A percentile compares a stretch with the other conserved stretches of the same genome.
Conservation (phyloP, 1,140 invertebrate genomes). For the Papilio polytes region DNA sequence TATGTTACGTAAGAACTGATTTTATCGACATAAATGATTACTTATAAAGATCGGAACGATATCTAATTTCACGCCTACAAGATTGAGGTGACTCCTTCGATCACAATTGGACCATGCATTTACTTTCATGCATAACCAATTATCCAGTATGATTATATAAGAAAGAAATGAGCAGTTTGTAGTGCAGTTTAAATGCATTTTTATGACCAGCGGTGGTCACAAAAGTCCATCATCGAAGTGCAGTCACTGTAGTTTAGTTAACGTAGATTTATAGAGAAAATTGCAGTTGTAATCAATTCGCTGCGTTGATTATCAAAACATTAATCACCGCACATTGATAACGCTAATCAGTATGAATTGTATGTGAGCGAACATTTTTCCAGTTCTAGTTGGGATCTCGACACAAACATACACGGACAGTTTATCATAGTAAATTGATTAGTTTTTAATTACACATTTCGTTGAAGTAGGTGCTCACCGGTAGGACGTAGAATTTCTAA, state of each 20-base stretch:
- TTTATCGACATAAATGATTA: background rate
- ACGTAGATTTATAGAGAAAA: conserved; percentile 42
- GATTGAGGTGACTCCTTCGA: conserved; percentile 1
- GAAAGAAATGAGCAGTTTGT: conserved; percentile 10
- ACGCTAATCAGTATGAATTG: conserved; percentile 58
- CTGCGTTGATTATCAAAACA: conserved; percentile 59
- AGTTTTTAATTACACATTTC: conserved; percentile 2
- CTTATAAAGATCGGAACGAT: conserved; percentile 2
- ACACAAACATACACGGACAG: conserved; percentile 20
- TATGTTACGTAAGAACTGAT: background rate
- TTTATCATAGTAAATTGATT: background rate
- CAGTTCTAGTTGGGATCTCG: conserved; percentile 52
- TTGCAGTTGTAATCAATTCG: conserved; percentile 60
- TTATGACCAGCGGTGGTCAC: conserved; percentile 11
- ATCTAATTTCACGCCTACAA: conserved; percentile 22
- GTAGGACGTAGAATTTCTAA: background rate
- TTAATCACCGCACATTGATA: conserved; percentile 67
- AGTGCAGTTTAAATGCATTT: conserved; percentile 20
- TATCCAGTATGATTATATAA: conserved; percentile 15
- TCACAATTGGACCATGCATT: conserved; percentile 29
- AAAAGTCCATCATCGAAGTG: background rate
- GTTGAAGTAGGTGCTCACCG: background rate
- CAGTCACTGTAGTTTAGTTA: background rate
- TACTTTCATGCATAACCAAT: conserved; percentile 16
- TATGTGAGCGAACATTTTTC: conserved; percentile 52